Evolutionary conservation across 2,888 invertebrate genomes (phyloP), one percentile per base, ranked within the genome.

Genomic region (Ochlodes sylvanus): DNA sequence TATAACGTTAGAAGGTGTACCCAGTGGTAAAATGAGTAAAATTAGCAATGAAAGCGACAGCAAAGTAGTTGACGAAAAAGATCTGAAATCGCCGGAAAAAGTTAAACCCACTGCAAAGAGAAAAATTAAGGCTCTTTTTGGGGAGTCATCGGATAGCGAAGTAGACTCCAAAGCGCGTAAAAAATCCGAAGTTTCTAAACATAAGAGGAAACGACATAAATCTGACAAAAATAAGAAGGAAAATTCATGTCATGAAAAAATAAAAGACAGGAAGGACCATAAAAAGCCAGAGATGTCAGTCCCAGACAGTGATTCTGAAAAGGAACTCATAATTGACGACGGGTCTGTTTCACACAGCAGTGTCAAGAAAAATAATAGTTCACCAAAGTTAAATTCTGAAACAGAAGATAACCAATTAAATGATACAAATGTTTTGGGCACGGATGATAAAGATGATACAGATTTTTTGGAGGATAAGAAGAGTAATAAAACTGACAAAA

Each of bases 101-200:
- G 71, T 73, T 70, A 87, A 85, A 73, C 82, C 84, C 27, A 79
- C 78, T 50, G 82, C 86, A 47, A 89, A 93, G 81, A 83, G 89
- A 79, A 92, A 90, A 87, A 85, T 94, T 17, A 87, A 93, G 82
- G 93, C 86, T 62, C 83, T 94, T 7, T 94, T 94, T 79, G 94
- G 94, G 4, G 94, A 94, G 70, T 92, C 93, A 7, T 92, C 92
- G 1, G 93, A 90, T 6, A 90, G 90, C 72, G 92, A 93, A 32
- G 71, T 71, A 12, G 89, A 90, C 71, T 54, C 66, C 42, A 75
- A 76, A 68, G 71, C 76, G 42, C 44, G 67, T 7, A 87, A 87
- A 80, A 85, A 79, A 77, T 67, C 58, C 4, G 87, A 87, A 79
- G 44, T 67, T 41, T 66, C 70, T 9, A 72, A 73, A 70, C 52